Evolutionary conservation across 2,888 invertebrate species (phyloP), one percentile per base, ranked within the genome.

Genomic region (Sinhomidia bicolor): DNA sequence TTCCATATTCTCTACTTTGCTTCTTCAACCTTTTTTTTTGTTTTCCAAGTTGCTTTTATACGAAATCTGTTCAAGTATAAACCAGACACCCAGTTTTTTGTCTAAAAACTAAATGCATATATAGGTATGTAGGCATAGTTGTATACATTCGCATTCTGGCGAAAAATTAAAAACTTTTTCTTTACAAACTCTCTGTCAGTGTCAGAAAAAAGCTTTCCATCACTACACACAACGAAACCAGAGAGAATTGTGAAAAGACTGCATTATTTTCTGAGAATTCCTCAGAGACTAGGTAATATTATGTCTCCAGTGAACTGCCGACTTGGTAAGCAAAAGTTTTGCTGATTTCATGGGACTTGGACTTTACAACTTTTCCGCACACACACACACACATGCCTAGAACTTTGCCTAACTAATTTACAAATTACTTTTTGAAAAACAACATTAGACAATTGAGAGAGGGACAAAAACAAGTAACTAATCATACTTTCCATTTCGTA

Each of bases 341-440:
- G 17, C 65, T 65, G 65, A 17, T 36, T 65, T 65, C 17, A 3
- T 65, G 2, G 17, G 17, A 57, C 14, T 32, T 32, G 32, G 62
- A 29, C 62, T 62, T 62, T 62, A 9, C 26, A 29, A 62, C 62
- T 62, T 29, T 62, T 29, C 5, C 62, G 12, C n/a, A n/a, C 20
- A 5, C 1, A 60, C 2, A 65, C 65, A 36, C 62, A 60, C 26
- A 26, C 26, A 17, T 65, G 7, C 65, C 17, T 7, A n/a, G 12
- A 51, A 65, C 65, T 65, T 36, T 23, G 41, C 36, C 41, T 41
- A 14, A 44, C 44, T 44, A 41, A 71, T 71, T 71, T 71, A 44
- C 71, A 71, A 71, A 71, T 71, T 71, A 71, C 29, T 71, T 71
- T 71, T 71, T n/a, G 36, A 6, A 65, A 17, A 36, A 32, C 14